Evolutionary conservation across 2,797 vertebrate species (phyloP).

Genomic region (Ataeniobius toweri): DNA sequence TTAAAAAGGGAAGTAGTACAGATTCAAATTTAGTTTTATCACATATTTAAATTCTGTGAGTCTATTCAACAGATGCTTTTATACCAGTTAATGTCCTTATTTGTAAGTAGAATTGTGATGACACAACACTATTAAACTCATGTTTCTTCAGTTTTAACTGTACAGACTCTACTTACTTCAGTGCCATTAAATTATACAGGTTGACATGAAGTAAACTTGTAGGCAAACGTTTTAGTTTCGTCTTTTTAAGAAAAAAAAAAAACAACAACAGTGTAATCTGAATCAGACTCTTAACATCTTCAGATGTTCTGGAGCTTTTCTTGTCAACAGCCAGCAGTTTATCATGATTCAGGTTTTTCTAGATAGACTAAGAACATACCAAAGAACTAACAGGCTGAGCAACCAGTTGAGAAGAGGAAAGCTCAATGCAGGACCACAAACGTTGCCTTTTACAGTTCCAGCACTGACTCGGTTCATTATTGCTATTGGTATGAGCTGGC

Average conservation of each 20-base stretch:
- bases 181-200: neutral
- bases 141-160: constrained; percentile 10
- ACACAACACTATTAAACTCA: neutral
- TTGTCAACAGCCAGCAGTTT: no score
- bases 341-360: neutral
- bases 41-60: constrained; percentile 54
- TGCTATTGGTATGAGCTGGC: constrained; percentile 65
- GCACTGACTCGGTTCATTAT: constrained; percentile 77
- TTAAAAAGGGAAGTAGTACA: constrained; percentile 2
- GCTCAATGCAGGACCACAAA: constrained; percentile 39
- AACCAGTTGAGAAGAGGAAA: constrained; percentile 24
- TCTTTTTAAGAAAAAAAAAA: neutral
- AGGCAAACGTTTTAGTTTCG: neutral
- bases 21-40: constrained; percentile 6
- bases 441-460: constrained; percentile 43
- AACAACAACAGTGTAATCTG: no score
- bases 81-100: neutral
- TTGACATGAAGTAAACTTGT: neutral
- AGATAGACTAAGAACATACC: constrained; percentile 14
- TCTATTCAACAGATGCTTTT: constrained; percentile 23
- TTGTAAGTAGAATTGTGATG: neutral
- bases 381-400: constrained; percentile 63
- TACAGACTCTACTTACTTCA: constrained; percentile 5
- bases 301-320: no score
- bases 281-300: no score